Conservation (phyloP, 2,888 invertebrate species). For the Rhagonycha fulva region DNA sequence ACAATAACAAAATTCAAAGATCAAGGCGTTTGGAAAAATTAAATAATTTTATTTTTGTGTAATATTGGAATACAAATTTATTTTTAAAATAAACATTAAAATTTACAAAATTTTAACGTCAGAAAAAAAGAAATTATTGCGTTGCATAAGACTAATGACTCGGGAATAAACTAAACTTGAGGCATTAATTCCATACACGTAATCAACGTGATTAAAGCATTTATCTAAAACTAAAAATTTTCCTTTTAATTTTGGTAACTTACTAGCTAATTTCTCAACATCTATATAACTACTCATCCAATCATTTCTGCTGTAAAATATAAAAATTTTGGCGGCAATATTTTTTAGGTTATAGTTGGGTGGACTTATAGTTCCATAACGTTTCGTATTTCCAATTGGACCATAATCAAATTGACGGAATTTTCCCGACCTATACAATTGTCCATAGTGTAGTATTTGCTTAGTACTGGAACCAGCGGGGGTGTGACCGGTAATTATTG, state of each 20-base stretch:
- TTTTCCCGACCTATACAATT: not conserved
- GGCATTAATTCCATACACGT: constrained; percentile 46
- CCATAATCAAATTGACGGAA: not conserved
- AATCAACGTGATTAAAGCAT: constrained; percentile 50
- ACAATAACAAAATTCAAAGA: too few species aligned
- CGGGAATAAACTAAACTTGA: not conserved
- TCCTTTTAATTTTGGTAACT: constrained; percentile 38
- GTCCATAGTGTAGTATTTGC: not conserved
- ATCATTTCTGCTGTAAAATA: constrained; percentile 35
- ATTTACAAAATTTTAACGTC: too few species aligned
- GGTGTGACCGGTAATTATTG: constrained; percentile 8
- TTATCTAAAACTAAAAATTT: constrained; percentile 42
- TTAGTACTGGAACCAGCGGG: not conserved
- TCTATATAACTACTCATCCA: constrained; percentile 34
- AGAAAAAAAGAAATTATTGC: not conserved
- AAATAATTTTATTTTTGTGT: too few species aligned
- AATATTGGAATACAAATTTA: too few species aligned
- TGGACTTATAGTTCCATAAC: constrained; percentile 26
- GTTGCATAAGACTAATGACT: not conserved
- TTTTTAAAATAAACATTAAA: too few species aligned
- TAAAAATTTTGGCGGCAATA: constrained; percentile 31
- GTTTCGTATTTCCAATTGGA: constrained; percentile 21
- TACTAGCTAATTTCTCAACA: constrained; percentile 29
- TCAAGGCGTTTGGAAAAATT: too few species aligned
- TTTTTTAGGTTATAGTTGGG: constrained; percentile 32